A percentile compares a stretch with the other conserved stretches of the same genome.
Conservation (phyloP, 2,797 vertebrate species). For the Sebastes elongatus region DNA sequence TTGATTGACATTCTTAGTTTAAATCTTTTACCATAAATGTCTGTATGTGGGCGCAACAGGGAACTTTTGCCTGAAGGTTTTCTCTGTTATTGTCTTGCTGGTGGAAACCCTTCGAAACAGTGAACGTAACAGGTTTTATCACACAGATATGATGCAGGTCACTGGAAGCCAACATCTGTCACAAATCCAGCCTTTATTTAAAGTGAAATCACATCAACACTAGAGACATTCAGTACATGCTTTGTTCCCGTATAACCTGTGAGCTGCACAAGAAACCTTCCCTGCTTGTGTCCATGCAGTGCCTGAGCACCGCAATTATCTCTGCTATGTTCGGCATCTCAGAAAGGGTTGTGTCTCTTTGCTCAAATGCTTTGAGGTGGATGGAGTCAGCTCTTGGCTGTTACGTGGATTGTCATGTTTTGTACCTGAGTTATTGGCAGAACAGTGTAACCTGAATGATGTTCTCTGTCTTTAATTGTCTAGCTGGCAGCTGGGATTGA, state of each 20-base stretch:
- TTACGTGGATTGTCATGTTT: not conserved
- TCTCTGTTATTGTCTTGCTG: not conserved
- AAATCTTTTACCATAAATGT: not conserved
- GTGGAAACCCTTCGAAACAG: not conserved
- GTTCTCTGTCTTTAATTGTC: not conserved
- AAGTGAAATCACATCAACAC: not conserved
- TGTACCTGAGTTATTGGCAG: not conserved
- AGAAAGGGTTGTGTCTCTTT: not conserved
- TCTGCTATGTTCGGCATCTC: conserved; percentile 20
- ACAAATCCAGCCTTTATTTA: conserved; percentile 7
- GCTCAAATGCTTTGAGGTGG: not conserved
- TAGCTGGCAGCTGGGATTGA: not conserved
- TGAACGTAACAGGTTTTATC: conserved; percentile 1
- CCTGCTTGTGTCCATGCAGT: not conserved
- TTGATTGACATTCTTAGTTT: too few species aligned
- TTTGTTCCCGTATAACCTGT: not conserved
- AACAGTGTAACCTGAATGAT: not conserved
- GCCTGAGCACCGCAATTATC: not conserved
- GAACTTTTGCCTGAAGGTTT: not conserved
- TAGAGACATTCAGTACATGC: not conserved
- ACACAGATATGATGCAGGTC: not conserved
- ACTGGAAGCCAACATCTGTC: conserved; percentile 4
- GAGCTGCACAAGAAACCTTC: not conserved
- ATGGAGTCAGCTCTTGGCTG: not conserved
- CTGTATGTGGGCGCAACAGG: not conserved